Evolutionary conservation across 2,113 vertebrate species (phyloP), one percentile per base, ranked within the genome.

Genomic region (Poeciliopsis prolifica): DNA sequence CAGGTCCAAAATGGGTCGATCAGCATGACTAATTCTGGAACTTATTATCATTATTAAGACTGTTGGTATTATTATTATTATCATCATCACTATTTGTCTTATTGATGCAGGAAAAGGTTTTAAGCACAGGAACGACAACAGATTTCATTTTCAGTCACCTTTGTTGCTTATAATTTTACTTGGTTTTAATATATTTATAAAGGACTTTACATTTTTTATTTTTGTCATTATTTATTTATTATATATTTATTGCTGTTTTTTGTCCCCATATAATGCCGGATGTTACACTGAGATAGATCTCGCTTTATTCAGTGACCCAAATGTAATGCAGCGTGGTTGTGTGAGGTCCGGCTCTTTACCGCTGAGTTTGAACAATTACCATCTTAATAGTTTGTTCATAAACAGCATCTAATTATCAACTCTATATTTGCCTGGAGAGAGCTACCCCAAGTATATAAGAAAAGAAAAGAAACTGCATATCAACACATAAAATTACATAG

Each of bases 391-490:
- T 92, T 93, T 93, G 90, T 91, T 91, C 80, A 48, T 13, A 48
- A 78, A 80, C 91, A 86, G 90, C 71, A 87, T 83, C 68, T 86
- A 81, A 93, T 92, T 88, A 87, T 84, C 85, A 78, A 72, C 85
- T 77, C 87, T 81, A 90, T 92, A 84, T 62, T 68, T 58, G 75
- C 70, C 76, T 81, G 74, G 90, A 92, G 90, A 89, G 74, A 89
- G 83, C 79, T 77, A 75, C 62, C 72, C 71, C 71, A 58, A 82
- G 65, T 12, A 24, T 60, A 24, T 40, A 64, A 78, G 61, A 78
- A 58, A 29, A 1, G 62, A 19, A 51, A 54, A 65, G 77, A 76
- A 79, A 77, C 30, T 82, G 28, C 22, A 58, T 48, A 26, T 73
- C 67, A 5, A 58, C 58, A 75, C 82, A 87, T 68, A 72, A 44